Evolutionary conservation across 2,113 vertebrate species (phyloP).

Genomic region (Hemibates koningsi): DNA sequence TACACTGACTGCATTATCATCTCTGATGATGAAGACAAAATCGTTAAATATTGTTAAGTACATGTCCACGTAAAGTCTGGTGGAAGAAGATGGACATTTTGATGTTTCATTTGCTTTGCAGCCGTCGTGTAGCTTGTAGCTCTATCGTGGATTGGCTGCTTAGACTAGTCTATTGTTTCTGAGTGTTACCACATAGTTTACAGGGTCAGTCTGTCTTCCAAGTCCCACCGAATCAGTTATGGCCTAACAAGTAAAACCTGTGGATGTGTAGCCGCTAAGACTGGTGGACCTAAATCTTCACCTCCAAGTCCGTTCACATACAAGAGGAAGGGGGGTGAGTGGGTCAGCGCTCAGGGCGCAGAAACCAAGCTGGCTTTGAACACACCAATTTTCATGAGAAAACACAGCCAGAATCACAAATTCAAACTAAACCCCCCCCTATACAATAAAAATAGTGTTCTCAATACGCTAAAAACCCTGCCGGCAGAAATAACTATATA

Average conservation of each 20-base stretch:
- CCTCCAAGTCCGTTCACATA: too few relatives aligned
- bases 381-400: too few relatives aligned
- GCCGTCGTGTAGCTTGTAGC: neutral
- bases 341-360: too few relatives aligned
- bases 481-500: too few relatives aligned
- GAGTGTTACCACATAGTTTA: neutral
- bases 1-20: accelerated
- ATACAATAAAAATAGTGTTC: too few relatives aligned
- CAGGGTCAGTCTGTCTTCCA: neutral
- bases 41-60: neutral
- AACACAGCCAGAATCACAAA: too few relatives aligned
- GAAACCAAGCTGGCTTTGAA: too few relatives aligned
- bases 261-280: neutral
- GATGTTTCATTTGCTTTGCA: neutral
- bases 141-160: neutral
- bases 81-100: accelerated
- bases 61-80: neutral
- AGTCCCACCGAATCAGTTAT: neutral
- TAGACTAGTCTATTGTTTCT: neutral
- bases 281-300: too few relatives aligned
- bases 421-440: too few relatives aligned
- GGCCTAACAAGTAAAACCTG: neutral
- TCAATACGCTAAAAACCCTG: too few relatives aligned
- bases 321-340: too few relatives aligned
- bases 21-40: neutral